These are phyloP conservation scores for Brachypalpus laphriformis DNA, from an alignment of 2,888 invertebrate species.

Conservation along the genomic window DNA sequence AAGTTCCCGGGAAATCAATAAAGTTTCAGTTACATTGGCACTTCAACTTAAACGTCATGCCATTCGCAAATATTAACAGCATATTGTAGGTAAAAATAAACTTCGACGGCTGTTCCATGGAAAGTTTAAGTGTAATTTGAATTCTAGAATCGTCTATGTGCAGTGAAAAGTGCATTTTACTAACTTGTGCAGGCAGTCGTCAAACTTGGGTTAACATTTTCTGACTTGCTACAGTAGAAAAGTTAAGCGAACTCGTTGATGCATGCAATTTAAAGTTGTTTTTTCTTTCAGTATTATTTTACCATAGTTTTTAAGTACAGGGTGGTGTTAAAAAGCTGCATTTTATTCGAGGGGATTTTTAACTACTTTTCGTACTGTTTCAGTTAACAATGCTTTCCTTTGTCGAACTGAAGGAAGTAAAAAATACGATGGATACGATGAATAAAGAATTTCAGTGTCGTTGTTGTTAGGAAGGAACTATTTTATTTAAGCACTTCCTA, in stretches of 20 bases:
- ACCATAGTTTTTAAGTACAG: background rate
- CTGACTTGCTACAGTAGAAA: background rate
- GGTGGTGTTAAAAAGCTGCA: too few species aligned
- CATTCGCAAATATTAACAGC: background rate
- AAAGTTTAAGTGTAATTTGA: constrained; percentile 33
- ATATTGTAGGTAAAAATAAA: background rate
- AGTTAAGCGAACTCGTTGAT: constrained; percentile 2
- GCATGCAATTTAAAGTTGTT: constrained; percentile 12
- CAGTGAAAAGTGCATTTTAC: constrained; percentile 12
- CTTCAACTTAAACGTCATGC: background rate
- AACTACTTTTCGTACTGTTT: too few species aligned
- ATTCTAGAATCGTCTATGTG: constrained; percentile 15
- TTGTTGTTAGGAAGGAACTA: too few species aligned
- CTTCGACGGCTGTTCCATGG: background rate
- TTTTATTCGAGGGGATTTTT: too few species aligned
- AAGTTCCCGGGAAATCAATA: constrained; percentile 5
- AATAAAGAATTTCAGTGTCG: too few species aligned
- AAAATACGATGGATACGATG: too few species aligned
- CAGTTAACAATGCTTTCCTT: too few species aligned
- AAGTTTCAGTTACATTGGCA: constrained; percentile 12
- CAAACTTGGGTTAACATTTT: constrained; percentile 8
- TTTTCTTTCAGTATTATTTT: background rate
- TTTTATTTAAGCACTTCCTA: too few species aligned
- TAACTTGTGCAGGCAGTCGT: constrained; percentile 4
- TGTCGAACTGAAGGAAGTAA: too few species aligned